phyloP scores from a whole-genome alignment of 2,888 invertebrate species.

The Ennomos fuscantarius region DNA sequence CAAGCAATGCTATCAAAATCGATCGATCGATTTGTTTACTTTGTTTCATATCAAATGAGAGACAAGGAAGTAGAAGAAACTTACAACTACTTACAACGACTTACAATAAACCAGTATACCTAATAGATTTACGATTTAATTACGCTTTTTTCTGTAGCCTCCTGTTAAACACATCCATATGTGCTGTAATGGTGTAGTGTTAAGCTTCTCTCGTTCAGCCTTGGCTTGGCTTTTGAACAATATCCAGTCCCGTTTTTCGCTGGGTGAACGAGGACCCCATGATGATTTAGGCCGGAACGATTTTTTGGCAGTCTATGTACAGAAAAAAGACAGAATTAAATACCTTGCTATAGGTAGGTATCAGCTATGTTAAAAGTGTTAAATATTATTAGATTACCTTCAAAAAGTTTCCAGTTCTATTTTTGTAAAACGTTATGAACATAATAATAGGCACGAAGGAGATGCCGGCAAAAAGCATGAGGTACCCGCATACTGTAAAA shows the following conservation, averaged over 20 bases:
- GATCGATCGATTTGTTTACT: too few species aligned
- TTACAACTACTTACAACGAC: too few species aligned
- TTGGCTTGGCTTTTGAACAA: conserved; percentile 79
- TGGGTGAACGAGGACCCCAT: conserved; percentile 87
- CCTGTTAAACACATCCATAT: conserved; percentile 55
- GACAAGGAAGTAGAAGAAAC: too few species aligned
- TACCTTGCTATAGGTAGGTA: too few species aligned
- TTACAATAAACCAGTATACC: too few species aligned
- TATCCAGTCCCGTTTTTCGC: conserved; percentile 81
- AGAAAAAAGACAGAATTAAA: conserved; percentile 1
- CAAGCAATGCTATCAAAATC: too few species aligned
- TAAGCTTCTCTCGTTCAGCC: conserved; percentile 51
- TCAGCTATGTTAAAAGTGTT: too few species aligned
- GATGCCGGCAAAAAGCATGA: conserved; percentile 65
- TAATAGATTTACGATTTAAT: background rate
- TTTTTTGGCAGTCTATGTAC: conserved; percentile 70
- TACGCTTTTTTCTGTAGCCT: conserved; percentile 32
- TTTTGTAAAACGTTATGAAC: conserved; percentile 50
- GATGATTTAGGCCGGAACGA: conserved; percentile 73
- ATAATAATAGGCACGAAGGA: conserved; percentile 69
- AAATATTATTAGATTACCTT: conserved; percentile 48
- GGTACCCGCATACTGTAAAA: conserved; percentile 69
- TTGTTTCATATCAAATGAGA: too few species aligned
- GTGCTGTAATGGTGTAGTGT: conserved; percentile 49
- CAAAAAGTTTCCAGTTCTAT: conserved; percentile 53